phyloP scores from a whole-genome alignment of 2,797 vertebrate species.

The Lycodopsis pacificus region DNA sequence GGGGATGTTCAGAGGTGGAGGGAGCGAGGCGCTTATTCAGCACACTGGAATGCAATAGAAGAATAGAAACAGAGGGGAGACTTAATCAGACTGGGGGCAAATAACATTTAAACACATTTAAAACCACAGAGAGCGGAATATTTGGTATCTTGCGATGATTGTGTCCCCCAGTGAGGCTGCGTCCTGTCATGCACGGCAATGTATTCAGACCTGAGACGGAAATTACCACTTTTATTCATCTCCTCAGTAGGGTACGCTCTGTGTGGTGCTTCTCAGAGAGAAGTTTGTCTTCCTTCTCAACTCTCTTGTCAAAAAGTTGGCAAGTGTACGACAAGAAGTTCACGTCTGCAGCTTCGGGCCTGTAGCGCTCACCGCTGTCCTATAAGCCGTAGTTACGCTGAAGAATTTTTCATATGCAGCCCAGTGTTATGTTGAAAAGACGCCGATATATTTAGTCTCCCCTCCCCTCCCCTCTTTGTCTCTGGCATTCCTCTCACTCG shows the following conservation, averaged over 20 bases:
- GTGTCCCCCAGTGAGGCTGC: constrained; percentile 14
- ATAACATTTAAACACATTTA: constrained; percentile 60
- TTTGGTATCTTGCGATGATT: constrained; percentile 47
- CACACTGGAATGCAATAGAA: constrained; percentile 43
- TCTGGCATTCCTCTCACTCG: constrained; percentile 75
- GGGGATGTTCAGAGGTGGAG: constrained; percentile 9
- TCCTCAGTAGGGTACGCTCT: constrained; percentile 16
- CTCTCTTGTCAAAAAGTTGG: constrained; percentile 40
- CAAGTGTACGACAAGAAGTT: neutral
- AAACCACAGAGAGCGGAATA: constrained; percentile 34
- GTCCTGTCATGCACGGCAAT: constrained; percentile 27
- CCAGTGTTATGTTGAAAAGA: constrained; percentile 48
- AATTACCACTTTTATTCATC: constrained; percentile 39
- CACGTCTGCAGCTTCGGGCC: constrained; percentile 28
- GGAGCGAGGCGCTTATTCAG: constrained; percentile 46
- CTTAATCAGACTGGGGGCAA: constrained; percentile 51
- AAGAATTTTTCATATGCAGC: constrained; percentile 33
- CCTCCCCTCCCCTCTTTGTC: constrained; percentile 59
- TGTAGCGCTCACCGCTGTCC: constrained; percentile 7
- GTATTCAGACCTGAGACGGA: constrained; percentile 37
- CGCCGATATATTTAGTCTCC: constrained; percentile 59
- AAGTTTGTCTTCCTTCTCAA: constrained; percentile 22
- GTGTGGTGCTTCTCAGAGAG: constrained; percentile 21
- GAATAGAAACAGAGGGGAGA: constrained; percentile 47
- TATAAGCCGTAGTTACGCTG: constrained; percentile 3